Evolutionary conservation across 2,888 invertebrate genomes (phyloP), one percentile per base, ranked within the genome.

Genomic region (Drosophila fulvimacula): DNA sequence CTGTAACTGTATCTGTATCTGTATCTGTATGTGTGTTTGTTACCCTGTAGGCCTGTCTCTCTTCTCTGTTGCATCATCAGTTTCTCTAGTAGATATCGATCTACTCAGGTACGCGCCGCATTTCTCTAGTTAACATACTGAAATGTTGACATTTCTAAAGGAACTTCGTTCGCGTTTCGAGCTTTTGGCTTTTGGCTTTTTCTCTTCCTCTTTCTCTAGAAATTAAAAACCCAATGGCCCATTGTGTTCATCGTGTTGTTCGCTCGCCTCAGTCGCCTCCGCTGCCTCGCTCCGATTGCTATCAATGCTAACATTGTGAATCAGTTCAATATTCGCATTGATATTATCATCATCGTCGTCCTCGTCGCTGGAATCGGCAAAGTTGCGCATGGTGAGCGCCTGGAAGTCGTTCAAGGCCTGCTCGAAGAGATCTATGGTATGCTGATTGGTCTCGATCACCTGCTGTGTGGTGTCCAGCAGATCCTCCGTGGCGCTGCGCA

Each of bases 371-470:
- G 92, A 90, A 64, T 92, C 92, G 36, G 82, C 86, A 69, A 92
- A 90, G 73, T 92, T 92, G 46, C 90, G 89, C 69, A 93, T 76
- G 21, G 91, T 91, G 46, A 92, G 79, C 36, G 91, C 90, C 70
- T 92, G 92, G 68, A 92, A 92, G 81, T 92, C 91, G 69, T 91
- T 92, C 57, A 92, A 76, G 32, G 92, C 92, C 75, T 92, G 92
- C 76, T 92, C 91, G 69, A 92, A 92, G 67, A 93, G 82, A 88
- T 92, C 92, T 67, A 91, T 91, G 38, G 91, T 91, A 39, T 90
- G 91, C 58, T 92, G 91, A 79, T 91, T 90, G 59, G 86, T 89
- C 42, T 89, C 90, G 66, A 91, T 91, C 19, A 91, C 84, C 64
- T 85, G 88, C 42, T 91, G 91, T 34, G 92, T 92, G 15, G 90